A percentile compares a stretch with the other conserved stretches of the same genome.
phyloP scores from a whole-genome alignment of 2,888 invertebrate genomes.

The Ennomos quercinarius region DNA sequence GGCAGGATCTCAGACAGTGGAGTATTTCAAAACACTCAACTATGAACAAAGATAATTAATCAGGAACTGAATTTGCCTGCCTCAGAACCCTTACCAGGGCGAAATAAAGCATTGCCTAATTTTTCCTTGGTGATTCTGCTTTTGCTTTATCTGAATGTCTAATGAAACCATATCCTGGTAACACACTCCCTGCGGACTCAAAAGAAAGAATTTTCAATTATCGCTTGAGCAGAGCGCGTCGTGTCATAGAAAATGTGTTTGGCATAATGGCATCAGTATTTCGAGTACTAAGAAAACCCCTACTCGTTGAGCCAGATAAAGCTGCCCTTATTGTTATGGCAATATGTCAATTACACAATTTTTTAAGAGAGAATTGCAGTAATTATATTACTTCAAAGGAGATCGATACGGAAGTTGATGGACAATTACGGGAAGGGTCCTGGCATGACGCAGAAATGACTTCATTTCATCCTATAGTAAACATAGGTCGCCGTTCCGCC shows the following conservation, averaged over 20 bases:
- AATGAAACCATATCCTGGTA: constrained; percentile 39
- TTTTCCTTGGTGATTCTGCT: constrained; percentile 33
- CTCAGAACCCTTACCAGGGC: constrained; percentile 22
- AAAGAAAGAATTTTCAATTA: constrained; percentile 31
- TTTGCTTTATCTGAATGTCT: constrained; percentile 34
- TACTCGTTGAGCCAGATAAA: constrained; percentile 32
- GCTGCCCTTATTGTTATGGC: no score
- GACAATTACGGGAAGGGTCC: constrained; percentile 23
- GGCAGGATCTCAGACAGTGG: constrained; percentile 26
- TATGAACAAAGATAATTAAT: constrained; percentile 2
- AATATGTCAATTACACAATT: constrained; percentile 29
- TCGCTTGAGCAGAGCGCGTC: constrained; percentile 26
- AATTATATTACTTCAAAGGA: constrained; percentile 7
- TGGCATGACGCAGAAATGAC: constrained; percentile 29
- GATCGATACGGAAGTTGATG: constrained; percentile 22
- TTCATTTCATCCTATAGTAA: constrained; percentile 35
- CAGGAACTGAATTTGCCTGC: constrained; percentile 1
- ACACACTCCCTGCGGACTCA: constrained; percentile 28
- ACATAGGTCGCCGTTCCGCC: constrained; percentile 36
- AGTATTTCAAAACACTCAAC: constrained; percentile 5
- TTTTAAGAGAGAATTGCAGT: constrained; percentile 29
- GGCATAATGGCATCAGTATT: constrained; percentile 29
- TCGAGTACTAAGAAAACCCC: constrained; percentile 34
- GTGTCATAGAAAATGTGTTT: constrained; percentile 28
- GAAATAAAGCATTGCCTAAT: constrained; percentile 34